Percentiles rank a stretch among this genome's conserved stretches.
Evolutionary conservation across 2,888 invertebrate genomes (phyloP).

Genomic region (Dicranocentrus wangi): DNA sequence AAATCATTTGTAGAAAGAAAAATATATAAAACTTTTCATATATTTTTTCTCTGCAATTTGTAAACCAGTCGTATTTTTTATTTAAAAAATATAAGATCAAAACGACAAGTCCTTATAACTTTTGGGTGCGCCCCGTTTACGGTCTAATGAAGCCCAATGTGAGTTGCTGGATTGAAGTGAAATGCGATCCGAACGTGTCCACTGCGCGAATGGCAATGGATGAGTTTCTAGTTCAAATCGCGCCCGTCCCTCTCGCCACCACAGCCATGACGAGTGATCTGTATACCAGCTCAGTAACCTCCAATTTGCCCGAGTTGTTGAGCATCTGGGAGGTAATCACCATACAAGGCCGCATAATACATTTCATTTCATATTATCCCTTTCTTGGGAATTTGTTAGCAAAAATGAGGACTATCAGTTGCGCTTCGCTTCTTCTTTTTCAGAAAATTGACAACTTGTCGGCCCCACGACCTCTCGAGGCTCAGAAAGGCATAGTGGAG

Average conservation of each 20-base stretch:
- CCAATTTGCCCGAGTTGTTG: slow-evolving; percentile 46
- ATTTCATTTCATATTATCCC: too few relatives aligned
- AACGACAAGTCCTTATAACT: slow-evolving; percentile 31
- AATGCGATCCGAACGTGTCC: slow-evolving; percentile 35
- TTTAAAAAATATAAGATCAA: slow-evolving; percentile 23
- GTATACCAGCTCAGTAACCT: slow-evolving; percentile 18
- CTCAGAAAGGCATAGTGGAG: not conserved
- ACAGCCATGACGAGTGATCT: slow-evolving; percentile 36
- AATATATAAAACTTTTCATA: too few relatives aligned
- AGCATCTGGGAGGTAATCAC: slow-evolving; percentile 54
- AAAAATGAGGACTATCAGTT: too few relatives aligned
- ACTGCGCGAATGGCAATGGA: slow-evolving; percentile 9
- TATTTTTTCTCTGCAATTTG: too few relatives aligned
- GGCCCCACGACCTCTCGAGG: not conserved
- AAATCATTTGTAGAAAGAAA: too few relatives aligned
- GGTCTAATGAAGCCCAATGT: slow-evolving; percentile 44
- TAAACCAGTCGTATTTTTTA: too few relatives aligned
- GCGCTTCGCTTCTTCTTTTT: not conserved
- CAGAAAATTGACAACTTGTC: slow-evolving; percentile 1
- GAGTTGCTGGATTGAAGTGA: slow-evolving; percentile 21
- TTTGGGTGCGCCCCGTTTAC: slow-evolving; percentile 40
- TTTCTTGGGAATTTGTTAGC: too few relatives aligned
- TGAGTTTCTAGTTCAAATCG: slow-evolving; percentile 30
- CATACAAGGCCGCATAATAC: too few relatives aligned
- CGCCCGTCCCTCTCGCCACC: slow-evolving; percentile 35